phyloP scores from a whole-genome alignment of 2,797 vertebrate species.

The Pteropus rufus region DNA sequence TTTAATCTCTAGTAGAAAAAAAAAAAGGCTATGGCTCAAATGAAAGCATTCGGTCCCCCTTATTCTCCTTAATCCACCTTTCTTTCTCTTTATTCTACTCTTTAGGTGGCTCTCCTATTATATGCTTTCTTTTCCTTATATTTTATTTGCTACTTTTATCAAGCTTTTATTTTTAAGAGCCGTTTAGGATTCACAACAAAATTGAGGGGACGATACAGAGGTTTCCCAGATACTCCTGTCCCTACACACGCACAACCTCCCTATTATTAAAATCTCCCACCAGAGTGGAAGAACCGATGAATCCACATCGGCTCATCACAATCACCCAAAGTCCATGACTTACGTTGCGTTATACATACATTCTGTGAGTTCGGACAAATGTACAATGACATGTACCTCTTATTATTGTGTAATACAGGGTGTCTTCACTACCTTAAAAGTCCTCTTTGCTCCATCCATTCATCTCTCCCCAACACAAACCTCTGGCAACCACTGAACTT shows the following conservation, averaged over 20 bases:
- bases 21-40: neutral
- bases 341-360: neutral
- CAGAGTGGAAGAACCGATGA: fast-evolving
- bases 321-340: neutral
- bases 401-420: neutral
- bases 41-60: neutral
- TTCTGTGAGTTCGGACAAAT: neutral
- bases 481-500: neutral
- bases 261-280: neutral
- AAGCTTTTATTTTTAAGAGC: neutral
- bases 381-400: too few relatives aligned
- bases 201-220: neutral
- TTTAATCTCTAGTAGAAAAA: neutral
- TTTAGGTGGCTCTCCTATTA: neutral
- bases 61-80: neutral
- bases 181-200: neutral
- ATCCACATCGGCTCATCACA: too few relatives aligned
- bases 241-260: neutral
- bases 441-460: neutral
- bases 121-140: neutral
- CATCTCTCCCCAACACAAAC: neutral
- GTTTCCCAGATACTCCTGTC: neutral
- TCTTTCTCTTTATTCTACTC: neutral
- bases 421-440: neutral
- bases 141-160: neutral